A percentile compares a stretch with the other conserved stretches of the same genome.
These are phyloP conservation scores for Malurus splendens DNA, from an alignment of 2,797 vertebrate species.

Conservation along the genomic window DNA sequence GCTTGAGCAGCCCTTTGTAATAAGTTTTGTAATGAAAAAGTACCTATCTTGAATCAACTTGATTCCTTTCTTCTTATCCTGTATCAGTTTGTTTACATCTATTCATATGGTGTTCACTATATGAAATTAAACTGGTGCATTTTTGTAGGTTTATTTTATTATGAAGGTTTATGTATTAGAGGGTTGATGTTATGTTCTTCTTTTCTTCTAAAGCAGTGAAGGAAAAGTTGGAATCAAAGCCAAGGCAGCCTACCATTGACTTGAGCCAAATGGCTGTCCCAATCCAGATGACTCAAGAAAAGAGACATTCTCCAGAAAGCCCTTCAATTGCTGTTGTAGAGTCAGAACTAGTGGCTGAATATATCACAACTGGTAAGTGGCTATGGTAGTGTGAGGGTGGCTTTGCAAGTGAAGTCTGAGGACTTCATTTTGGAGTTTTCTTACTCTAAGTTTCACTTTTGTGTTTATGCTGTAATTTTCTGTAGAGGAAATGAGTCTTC, in stretches of 20 bases:
- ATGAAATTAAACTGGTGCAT: background rate
- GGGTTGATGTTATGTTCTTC: background rate
- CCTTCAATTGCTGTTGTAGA: constrained; percentile 83
- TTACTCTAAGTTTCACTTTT: background rate
- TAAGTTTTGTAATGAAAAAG: constrained; percentile 5
- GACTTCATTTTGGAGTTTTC: background rate
- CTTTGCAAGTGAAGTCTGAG: background rate
- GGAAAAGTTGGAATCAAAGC: constrained; percentile 87
- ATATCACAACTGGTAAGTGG: constrained; percentile 77
- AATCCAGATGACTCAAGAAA: constrained; percentile 89
- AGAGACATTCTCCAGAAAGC: constrained; percentile 82
- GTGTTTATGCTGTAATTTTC: background rate
- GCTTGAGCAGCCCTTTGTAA: background rate
- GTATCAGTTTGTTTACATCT: background rate
- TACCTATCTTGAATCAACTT: background rate
- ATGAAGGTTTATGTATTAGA: background rate
- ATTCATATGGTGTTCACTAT: rapidly evolving
- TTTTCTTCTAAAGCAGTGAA: constrained; percentile 76
- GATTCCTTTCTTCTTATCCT: background rate
- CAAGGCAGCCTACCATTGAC: constrained; percentile 91
- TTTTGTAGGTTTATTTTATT: background rate
- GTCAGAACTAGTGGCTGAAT: constrained; percentile 80
- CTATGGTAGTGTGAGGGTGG: background rate
- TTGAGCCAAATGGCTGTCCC: constrained; percentile 98
- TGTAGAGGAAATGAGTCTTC: constrained; percentile 10